Evolutionary conservation across 2,888 invertebrate genomes (phyloP).

Genomic region (Aspidiotus destructor): DNA sequence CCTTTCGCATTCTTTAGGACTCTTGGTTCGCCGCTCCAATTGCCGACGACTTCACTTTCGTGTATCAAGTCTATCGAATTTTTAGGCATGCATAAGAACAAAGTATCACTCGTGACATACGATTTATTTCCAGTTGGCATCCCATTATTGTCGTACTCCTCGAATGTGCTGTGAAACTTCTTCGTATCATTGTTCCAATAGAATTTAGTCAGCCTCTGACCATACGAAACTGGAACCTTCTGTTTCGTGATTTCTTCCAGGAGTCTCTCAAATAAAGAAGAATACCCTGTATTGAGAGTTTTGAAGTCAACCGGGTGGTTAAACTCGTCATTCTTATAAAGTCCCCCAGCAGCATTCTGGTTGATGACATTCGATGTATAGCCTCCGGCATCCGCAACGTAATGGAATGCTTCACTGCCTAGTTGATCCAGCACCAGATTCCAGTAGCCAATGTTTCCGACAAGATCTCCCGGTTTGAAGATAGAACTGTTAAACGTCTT

Average conservation of each 20-base stretch:
- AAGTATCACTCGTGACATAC: background rate
- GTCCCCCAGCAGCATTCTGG: background rate
- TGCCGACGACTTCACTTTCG: background rate
- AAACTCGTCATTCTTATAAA: background rate
- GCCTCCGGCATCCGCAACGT: background rate
- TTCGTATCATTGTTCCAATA: background rate
- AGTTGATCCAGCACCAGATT: conserved; percentile 2
- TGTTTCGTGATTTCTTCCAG: background rate
- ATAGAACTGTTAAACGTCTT: background rate
- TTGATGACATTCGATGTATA: background rate
- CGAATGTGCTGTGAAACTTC: conserved; percentile 2
- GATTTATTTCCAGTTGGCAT: background rate
- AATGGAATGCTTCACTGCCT: background rate
- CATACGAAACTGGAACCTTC: background rate
- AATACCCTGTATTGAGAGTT: background rate
- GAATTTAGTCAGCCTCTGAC: background rate
- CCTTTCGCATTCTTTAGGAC: background rate
- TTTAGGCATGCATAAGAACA: conserved; percentile 1
- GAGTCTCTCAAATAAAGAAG: background rate
- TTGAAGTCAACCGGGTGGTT: background rate
- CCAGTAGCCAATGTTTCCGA: background rate
- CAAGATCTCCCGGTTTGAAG: background rate
- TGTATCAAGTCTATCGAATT: background rate
- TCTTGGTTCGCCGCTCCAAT: background rate
- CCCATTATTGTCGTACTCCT: background rate